Evolutionary conservation across 1,140 invertebrate species (phyloP), one percentile per base, ranked within the genome.

Genomic region (Brachionus koreanus): DNA sequence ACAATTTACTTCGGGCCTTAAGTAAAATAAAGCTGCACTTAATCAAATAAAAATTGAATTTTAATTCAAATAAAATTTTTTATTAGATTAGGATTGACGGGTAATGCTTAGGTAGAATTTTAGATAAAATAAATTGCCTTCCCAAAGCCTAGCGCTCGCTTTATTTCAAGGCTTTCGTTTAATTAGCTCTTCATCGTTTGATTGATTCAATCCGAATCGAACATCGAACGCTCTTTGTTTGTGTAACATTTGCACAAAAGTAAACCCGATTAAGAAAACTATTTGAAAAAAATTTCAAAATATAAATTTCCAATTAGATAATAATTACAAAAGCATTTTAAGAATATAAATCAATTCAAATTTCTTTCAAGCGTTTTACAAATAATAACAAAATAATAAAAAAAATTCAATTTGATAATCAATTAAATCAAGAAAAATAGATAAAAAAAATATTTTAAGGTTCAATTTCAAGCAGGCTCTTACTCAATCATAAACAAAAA

Each of bases 271-370:
- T 69, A 33, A 23, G 12, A 65, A 65, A 65, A 65, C 63, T 65
- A 65, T 65, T 37, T 65, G 63, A 39, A 69, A 69, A 19, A 37
- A 37, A 39, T n/a, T 69, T 19, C 16, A 69, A 39, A 69, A 57
- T 19, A 57, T 57, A 69, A n/a, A 19, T 69, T 69, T 69, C 35
- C 33, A 69, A 69, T 69, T 69, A 69, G 65, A 69, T 69, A 69
- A 69, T 69, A 69, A 69, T 69, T 69, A 69, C 35, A 19, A 69
- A 69, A 69, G 65, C 65, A 39, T 69, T 69, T 69, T 69, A 69
- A 39, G 65, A 69, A 37, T 69, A 69, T 69, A 39, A 69, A 69
- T 69, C 65, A 69, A 69, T 69, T 69, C 33, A 69, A 69, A 65
- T 65, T 65, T 65, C 25, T 65, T 65, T 10, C 33, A 33, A 33